phyloP scores from a whole-genome alignment of 2,797 vertebrate genomes.

The Argya squamiceps region DNA sequence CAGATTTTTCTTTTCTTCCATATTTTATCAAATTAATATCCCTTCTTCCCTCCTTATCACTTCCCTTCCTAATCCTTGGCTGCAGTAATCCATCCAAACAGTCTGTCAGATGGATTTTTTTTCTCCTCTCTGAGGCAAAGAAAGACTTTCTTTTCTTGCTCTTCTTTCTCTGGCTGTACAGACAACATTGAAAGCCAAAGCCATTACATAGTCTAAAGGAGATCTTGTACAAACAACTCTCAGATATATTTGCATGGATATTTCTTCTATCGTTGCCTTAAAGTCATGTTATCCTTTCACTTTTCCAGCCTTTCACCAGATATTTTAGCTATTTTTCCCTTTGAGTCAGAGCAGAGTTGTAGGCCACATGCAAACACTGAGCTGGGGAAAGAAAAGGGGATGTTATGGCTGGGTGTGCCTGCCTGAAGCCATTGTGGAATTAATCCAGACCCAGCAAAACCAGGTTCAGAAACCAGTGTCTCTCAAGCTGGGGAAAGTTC shows the following conservation, averaged over 20 bases:
- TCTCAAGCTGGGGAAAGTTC: not conserved
- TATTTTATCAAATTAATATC: not conserved
- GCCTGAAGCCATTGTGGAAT: not conserved
- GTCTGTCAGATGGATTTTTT: not conserved
- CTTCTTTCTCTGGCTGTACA: not conserved
- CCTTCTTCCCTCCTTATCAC: not conserved
- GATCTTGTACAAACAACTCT: fast-evolving
- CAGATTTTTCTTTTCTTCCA: not conserved
- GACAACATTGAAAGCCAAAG: not conserved
- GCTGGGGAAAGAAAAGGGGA: not conserved
- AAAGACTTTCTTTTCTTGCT: not conserved
- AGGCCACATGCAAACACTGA: not conserved
- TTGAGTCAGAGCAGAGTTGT: not conserved
- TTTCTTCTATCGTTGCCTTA: not conserved
- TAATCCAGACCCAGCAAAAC: not conserved
- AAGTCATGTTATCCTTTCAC: not conserved
- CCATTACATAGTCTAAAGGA: not conserved
- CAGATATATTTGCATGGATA: not conserved
- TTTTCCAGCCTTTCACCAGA: not conserved
- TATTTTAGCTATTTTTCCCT: not conserved
- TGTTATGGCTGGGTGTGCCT: not conserved
- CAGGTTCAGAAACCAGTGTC: not conserved
- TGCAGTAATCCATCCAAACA: not conserved
- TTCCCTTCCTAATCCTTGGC: not conserved
- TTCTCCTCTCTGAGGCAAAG: not conserved